Percentiles rank a stretch among this genome's conserved stretches.
Conservation (phyloP, 2,888 invertebrate genomes). For the Harmothoe impar region DNA sequence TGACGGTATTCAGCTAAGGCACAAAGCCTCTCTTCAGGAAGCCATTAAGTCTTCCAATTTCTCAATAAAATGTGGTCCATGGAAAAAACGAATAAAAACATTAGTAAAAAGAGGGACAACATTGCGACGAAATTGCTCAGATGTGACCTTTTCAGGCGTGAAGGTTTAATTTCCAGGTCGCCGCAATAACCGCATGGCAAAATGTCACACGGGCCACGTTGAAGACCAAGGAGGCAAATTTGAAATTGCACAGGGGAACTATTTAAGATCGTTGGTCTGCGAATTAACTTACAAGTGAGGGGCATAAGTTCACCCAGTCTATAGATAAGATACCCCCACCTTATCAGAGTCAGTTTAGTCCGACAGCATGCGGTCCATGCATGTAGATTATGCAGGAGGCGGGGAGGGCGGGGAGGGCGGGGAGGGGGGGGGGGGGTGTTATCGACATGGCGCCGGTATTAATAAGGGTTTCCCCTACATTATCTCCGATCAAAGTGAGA, state of each 20-base stretch:
- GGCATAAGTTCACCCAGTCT: too few species aligned
- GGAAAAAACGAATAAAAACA: neutral
- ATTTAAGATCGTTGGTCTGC: too few species aligned
- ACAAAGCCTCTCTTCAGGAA: neutral
- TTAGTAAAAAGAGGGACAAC: neutral
- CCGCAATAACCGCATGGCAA: conserved; percentile 24
- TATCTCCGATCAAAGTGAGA: neutral
- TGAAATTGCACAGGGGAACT: too few species aligned
- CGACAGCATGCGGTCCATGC: neutral
- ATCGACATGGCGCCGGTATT: neutral
- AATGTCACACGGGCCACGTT: neutral
- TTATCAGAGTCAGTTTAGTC: too few species aligned
- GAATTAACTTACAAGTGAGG: too few species aligned
- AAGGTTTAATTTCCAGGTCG: conserved; percentile 36
- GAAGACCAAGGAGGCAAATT: neutral
- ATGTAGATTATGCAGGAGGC: neutral
- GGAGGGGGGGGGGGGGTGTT: too few species aligned
- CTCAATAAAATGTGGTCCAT: conserved; percentile 17
- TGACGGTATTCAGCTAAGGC: neutral
- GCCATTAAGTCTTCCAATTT: conserved; percentile 8
- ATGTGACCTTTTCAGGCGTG: conserved; percentile 36
- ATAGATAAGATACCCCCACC: too few species aligned
- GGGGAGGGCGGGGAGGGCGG: too few species aligned
- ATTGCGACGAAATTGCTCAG: neutral
- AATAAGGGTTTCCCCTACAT: conserved; percentile 4